Percentiles rank a stretch among this genome's conserved stretches.
These are phyloP conservation scores for Adelosebastes latens DNA, from an alignment of 2,797 vertebrate genomes.

Conservation along the genomic window DNA sequence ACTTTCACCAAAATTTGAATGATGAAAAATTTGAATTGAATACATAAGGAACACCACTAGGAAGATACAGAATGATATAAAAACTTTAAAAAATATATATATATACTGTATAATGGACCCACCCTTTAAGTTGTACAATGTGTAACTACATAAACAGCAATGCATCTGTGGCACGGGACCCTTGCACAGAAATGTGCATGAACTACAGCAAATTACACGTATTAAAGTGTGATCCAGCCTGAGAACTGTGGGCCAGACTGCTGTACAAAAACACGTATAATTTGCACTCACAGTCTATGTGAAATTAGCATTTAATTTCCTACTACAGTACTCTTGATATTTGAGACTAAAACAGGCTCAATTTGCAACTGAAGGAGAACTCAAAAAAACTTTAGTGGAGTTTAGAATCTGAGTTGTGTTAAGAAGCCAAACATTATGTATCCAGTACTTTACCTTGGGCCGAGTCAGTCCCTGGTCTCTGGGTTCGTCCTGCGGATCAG, in stretches of 20 bases:
- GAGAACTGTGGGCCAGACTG: not conserved
- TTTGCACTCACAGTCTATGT: not conserved
- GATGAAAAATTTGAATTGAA: too few relatives aligned
- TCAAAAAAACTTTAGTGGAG: not conserved
- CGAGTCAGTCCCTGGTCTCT: constrained; percentile 96
- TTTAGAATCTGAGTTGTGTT: not conserved
- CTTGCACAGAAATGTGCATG: not conserved
- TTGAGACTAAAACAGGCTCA: not conserved
- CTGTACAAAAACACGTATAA: not conserved
- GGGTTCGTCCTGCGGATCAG: constrained; percentile 81
- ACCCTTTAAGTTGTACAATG: not conserved
- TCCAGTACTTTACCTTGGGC: constrained; percentile 87
- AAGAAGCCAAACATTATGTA: not conserved
- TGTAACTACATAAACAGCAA: not conserved
- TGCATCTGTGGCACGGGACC: not conserved
- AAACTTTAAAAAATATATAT: too few relatives aligned
- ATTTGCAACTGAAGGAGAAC: not conserved
- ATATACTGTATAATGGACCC: too few relatives aligned
- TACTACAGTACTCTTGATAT: not conserved
- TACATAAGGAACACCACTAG: too few relatives aligned
- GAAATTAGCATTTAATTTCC: not conserved
- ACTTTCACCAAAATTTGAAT: too few relatives aligned
- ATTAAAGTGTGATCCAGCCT: not conserved
- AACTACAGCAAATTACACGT: not conserved
- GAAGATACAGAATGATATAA: too few relatives aligned